A percentile compares a stretch with the other conserved stretches of the same genome.
These are phyloP conservation scores for Bhutanitis thaidina DNA, from an alignment of 2,888 invertebrate genomes.

Conservation along the genomic window DNA sequence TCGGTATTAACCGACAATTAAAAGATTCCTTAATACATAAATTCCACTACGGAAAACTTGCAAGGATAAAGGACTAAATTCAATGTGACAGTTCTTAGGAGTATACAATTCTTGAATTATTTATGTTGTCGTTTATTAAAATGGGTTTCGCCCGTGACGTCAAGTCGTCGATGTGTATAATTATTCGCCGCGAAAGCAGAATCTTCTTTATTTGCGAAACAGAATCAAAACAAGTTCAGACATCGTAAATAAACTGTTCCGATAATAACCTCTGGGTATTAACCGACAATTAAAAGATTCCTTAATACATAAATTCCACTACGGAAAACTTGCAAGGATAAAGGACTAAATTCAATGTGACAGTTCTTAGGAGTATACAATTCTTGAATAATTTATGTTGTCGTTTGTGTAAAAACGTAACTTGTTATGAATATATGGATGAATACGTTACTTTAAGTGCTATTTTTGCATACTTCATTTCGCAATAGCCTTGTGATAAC, in stretches of 20 bases:
- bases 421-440: background rate
- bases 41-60: slow-evolving; percentile 3
- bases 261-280: too few species aligned
- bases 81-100: slow-evolving; percentile 15
- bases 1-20: background rate
- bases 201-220: too few species aligned
- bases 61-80: slow-evolving; percentile 13
- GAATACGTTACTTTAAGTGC: background rate
- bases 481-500: slow-evolving; percentile 9
- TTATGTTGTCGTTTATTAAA: background rate
- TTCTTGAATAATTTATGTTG: background rate
- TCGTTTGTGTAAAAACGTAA: background rate
- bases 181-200: too few species aligned
- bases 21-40: too few species aligned
- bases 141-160: slow-evolving; percentile 6
- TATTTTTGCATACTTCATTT: background rate
- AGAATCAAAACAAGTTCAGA: background rate
- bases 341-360: slow-evolving; percentile 14
- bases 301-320: too few species aligned
- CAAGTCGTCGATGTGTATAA: background rate
- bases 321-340: slow-evolving; percentile 13
- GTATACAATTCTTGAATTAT: background rate
- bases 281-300: background rate
- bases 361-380: slow-evolving; percentile 12
- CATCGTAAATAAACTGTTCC: background rate